Evolutionary conservation across 2,797 vertebrate species (phyloP).

Genomic region (Phataginus tricuspis): DNA sequence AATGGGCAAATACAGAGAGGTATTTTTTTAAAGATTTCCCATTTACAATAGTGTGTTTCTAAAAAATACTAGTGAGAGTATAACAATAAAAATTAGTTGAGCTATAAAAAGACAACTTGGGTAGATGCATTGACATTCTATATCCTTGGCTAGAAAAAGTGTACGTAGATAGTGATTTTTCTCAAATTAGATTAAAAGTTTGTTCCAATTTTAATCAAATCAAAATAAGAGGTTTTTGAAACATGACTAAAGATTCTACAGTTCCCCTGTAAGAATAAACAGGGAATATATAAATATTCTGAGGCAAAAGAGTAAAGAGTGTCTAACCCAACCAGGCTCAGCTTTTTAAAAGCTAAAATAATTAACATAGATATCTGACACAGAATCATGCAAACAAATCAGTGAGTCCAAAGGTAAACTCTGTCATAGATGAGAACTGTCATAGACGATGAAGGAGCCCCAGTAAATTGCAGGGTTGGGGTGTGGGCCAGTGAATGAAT

Average conservation of each 20-base stretch:
- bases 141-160: not conserved
- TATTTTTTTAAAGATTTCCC: not conserved
- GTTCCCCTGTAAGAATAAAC: constrained; percentile 17
- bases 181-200: not conserved
- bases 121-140: not conserved
- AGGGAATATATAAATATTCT: not conserved
- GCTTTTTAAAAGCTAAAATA: not conserved
- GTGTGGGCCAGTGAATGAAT: not conserved
- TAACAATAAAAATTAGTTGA: not conserved
- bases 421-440: not conserved
- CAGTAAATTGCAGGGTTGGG: not conserved
- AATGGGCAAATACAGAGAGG: not conserved
- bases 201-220: not conserved
- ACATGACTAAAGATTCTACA: not conserved
- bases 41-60: not conserved
- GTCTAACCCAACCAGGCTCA: not conserved
- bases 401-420: not conserved
- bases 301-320: not conserved
- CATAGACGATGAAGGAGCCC: not conserved
- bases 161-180: not conserved
- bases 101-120: not conserved
- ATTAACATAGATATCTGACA: not conserved
- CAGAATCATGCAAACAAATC: not conserved
- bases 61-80: not conserved
- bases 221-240: not conserved